Conservation (phyloP, 2,113 vertebrate species). For the Orthonyx spaldingii region DNA sequence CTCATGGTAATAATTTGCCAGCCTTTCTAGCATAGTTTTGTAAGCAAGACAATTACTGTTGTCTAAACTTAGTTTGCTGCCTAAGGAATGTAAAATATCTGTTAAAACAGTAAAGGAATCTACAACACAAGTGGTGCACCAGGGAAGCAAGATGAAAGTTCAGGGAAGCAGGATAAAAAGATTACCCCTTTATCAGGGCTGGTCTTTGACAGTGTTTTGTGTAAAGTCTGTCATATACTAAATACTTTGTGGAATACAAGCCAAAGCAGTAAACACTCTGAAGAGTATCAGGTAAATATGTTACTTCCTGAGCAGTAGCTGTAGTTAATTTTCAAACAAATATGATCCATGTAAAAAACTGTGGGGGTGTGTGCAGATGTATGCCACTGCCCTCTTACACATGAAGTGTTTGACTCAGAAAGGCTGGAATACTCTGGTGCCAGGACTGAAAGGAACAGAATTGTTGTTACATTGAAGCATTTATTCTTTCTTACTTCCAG, state of each 20-base stretch:
- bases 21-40: neutral
- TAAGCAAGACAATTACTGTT: neutral
- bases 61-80: neutral
- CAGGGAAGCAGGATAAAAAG: conserved; percentile 8
- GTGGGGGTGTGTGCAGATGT: neutral
- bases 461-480: neutral
- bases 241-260: neutral
- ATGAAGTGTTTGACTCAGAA: neutral
- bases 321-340: conserved; percentile 37
- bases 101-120: neutral
- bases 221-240: conserved; percentile 15
- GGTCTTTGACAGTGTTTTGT: neutral
- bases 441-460: neutral
- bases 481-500: neutral
- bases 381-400: neutral
- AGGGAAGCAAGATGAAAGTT: conserved; percentile 19
- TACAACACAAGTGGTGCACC: neutral
- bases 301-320: neutral
- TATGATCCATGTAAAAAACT: neutral
- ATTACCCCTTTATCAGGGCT: neutral
- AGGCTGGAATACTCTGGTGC: neutral
- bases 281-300: neutral
- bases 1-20: neutral
- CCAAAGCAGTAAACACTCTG: neutral
- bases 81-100: conserved; percentile 1